Evolutionary conservation across 2,888 invertebrate genomes (phyloP).

Genomic region (Yponomeuta sedellus): DNA sequence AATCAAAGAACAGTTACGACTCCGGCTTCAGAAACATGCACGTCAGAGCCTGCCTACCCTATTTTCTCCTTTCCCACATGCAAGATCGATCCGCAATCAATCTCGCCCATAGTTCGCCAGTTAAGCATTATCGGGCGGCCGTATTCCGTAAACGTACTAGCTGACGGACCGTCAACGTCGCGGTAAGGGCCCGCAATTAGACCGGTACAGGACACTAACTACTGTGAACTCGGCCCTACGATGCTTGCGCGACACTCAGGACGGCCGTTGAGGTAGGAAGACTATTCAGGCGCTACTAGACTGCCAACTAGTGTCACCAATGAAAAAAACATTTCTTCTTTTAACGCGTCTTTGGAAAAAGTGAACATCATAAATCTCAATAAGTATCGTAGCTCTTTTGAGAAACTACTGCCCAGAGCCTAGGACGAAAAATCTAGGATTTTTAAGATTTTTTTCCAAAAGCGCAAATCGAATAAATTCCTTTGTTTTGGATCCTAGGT

Average conservation of each 20-base stretch:
- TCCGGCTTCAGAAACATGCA: constrained; percentile 9
- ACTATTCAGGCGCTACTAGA: too few species aligned
- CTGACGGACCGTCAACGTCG: constrained; percentile 19
- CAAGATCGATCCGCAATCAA: constrained; percentile 31
- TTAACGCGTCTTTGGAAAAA: too few species aligned
- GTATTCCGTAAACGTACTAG: constrained; percentile 44
- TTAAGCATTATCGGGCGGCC: constrained; percentile 37
- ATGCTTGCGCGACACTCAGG: neutral
- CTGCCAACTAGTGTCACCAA: too few species aligned
- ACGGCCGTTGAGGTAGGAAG: neutral
- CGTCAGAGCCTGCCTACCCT: constrained; percentile 23
- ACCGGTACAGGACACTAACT: constrained; percentile 8
- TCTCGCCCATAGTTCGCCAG: constrained; percentile 28
- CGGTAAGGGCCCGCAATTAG: constrained; percentile 18
- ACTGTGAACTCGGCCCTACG: constrained; percentile 9
- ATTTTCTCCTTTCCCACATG: constrained; percentile 32
- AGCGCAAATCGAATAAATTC: too few species aligned
- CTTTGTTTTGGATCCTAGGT: too few species aligned
- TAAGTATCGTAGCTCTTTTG: too few species aligned
- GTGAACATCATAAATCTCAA: too few species aligned
- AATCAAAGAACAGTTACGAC: too few species aligned
- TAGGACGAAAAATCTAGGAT: too few species aligned
- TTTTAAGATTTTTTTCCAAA: too few species aligned
- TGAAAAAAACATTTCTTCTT: too few species aligned
- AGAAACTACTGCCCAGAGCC: too few species aligned